phyloP scores from a whole-genome alignment of 2,888 invertebrate genomes.

The Drosophila niveifrons region DNA sequence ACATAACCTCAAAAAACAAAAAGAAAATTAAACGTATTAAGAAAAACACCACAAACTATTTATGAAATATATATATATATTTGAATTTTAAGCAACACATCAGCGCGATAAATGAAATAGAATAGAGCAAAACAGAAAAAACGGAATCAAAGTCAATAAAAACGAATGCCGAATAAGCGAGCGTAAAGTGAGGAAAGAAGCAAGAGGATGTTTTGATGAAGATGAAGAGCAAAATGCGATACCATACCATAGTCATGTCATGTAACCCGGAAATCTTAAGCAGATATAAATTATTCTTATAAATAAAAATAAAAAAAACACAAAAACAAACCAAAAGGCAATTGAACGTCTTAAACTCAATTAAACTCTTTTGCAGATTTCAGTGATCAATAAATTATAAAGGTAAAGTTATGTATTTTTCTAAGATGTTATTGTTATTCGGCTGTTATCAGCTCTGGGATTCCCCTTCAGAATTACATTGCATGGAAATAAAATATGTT shows the following conservation, averaged over 20 bases:
- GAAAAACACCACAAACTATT: slow-evolving; percentile 26
- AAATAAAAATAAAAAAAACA: slow-evolving; percentile 73
- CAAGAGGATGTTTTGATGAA: slow-evolving; percentile 8
- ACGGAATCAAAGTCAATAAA: slow-evolving; percentile 47
- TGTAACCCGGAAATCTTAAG: slow-evolving; percentile 79
- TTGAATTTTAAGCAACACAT: slow-evolving; percentile 61
- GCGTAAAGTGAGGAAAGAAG: slow-evolving; percentile 29
- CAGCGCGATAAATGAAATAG: slow-evolving; percentile 38
- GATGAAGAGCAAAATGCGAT: slow-evolving; percentile 48
- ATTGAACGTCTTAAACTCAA: not conserved
- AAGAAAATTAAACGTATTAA: slow-evolving; percentile 18
- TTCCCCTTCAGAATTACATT: not conserved
- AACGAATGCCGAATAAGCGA: slow-evolving; percentile 36
- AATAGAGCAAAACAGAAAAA: slow-evolving; percentile 43
- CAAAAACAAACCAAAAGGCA: slow-evolving; percentile 44
- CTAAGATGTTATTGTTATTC: no score
- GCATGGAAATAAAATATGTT: not conserved
- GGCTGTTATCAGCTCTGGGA: not conserved
- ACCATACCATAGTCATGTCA: slow-evolving; percentile 81
- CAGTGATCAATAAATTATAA: not conserved
- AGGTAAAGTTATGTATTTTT: no score
- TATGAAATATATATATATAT: slow-evolving; percentile 36
- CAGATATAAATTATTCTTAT: slow-evolving; percentile 84
- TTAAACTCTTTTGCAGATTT: not conserved
- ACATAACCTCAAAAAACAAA: slow-evolving; percentile 29